Percentiles rank a stretch among this genome's conserved stretches.
Conservation (phyloP, 2,888 invertebrate genomes). For the Herminia tarsipennalis region DNA sequence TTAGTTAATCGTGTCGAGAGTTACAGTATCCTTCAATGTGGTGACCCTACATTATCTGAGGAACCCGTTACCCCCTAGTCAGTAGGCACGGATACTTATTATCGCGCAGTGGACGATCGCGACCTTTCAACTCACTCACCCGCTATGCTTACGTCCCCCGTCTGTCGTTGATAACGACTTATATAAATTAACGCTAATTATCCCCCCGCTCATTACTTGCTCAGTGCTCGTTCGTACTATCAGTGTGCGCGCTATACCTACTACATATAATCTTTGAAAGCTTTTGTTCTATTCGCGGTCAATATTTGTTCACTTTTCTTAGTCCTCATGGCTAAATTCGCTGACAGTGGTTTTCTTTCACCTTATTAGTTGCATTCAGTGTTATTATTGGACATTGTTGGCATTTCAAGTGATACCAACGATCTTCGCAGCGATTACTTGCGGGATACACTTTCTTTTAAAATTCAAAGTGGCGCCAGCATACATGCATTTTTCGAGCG, state of each 20-base stretch:
- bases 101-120: conserved; percentile 65
- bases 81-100: conserved; percentile 70
- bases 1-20: conserved; percentile 15
- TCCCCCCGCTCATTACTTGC: conserved; percentile 41
- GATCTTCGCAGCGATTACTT: conserved; percentile 29
- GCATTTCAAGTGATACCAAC: conserved; percentile 28
- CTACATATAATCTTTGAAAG: conserved; percentile 13
- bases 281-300: conserved; percentile 17
- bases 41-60: conserved; percentile 52
- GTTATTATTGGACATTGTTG: conserved; percentile 47
- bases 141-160: conserved; percentile 57
- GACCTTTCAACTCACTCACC: conserved; percentile 67
- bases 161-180: conserved; percentile 67
- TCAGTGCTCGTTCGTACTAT: conserved; percentile 51
- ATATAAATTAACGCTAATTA: conserved; percentile 70
- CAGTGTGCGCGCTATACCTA: conserved; percentile 46
- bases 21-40: conserved; percentile 37
- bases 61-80: conserved; percentile 78
- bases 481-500: conserved; percentile 80
- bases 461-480: conserved; percentile 63
- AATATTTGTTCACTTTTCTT: conserved; percentile 28
- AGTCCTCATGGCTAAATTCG: conserved; percentile 79
- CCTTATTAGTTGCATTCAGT: conserved; percentile 60
- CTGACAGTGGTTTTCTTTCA: conserved; percentile 75
- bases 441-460: conserved; percentile 47